phyloP scores from a whole-genome alignment of 2,888 invertebrate genomes.

The Agriotes lineatus region DNA sequence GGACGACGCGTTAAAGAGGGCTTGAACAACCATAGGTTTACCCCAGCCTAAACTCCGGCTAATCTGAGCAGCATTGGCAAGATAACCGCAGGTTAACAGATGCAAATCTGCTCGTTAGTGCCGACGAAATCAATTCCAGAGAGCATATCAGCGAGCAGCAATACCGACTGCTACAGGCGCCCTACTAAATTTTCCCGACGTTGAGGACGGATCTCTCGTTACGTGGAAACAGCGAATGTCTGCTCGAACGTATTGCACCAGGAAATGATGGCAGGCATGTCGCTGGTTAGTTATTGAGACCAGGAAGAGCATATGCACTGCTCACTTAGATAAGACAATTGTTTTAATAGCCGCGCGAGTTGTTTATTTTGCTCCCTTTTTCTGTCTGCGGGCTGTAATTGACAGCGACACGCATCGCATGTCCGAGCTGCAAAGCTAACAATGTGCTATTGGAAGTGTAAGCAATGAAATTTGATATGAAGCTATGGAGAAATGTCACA shows the following conservation, averaged over 20 bases:
- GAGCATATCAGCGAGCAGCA: constrained; percentile 12
- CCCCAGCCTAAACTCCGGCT: too few species aligned
- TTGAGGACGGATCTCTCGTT: constrained; percentile 9
- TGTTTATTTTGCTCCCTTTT: background rate
- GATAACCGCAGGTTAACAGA: constrained; percentile 20
- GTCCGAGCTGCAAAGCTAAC: background rate
- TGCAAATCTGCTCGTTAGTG: constrained; percentile 38
- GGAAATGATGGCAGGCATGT: constrained; percentile 31
- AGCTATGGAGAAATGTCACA: too few species aligned
- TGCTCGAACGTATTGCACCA: constrained; percentile 33
- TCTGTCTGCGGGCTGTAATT: background rate
- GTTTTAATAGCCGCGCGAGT: constrained; percentile 27
- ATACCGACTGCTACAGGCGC: constrained; percentile 30
- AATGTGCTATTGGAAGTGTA: background rate
- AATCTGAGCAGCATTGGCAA: constrained; percentile 9
- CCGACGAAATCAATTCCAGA: constrained; percentile 23
- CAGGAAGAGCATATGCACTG: constrained; percentile 28
- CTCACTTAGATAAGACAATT: constrained; percentile 29
- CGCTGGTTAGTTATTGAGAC: constrained; percentile 34
- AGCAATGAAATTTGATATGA: too few species aligned
- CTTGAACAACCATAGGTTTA: too few species aligned
- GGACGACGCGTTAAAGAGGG: too few species aligned
- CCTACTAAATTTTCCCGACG: constrained; percentile 31
- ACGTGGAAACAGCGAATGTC: constrained; percentile 14
- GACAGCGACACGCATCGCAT: background rate